A percentile compares a stretch with the other conserved stretches of the same genome.
Conservation (phyloP, 2,797 vertebrate species). For the Hephaestus fuliginosus region DNA sequence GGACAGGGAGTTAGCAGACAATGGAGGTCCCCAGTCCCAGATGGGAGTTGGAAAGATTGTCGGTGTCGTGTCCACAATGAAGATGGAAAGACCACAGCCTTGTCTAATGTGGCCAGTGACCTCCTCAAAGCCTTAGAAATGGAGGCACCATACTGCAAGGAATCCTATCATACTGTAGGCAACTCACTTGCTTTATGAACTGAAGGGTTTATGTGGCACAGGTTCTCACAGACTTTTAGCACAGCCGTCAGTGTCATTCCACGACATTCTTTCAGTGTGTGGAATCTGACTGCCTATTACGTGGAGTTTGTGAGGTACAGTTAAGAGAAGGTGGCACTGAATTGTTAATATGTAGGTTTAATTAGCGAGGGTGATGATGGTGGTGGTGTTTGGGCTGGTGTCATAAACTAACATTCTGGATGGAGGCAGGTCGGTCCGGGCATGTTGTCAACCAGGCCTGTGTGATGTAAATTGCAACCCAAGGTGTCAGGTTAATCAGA, state of each 20-base stretch:
- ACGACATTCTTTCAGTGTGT: not conserved
- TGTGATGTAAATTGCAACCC: conserved; percentile 58
- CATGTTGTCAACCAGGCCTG: conserved; percentile 55
- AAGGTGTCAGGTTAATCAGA: conserved; percentile 72
- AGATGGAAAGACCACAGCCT: conserved; percentile 69
- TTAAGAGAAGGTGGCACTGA: conserved; percentile 15
- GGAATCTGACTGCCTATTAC: not conserved
- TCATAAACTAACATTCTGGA: conserved; percentile 32
- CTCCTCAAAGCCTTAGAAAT: conserved; percentile 39
- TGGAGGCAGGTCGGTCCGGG: conserved; percentile 36
- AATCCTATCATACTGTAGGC: conserved; percentile 19
- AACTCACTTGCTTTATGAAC: conserved; percentile 24
- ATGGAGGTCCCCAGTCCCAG: conserved; percentile 75
- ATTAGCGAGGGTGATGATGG: conserved; percentile 44
- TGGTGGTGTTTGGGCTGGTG: conserved; percentile 25
- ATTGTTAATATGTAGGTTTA: conserved; percentile 42
- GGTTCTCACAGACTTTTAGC: conserved; percentile 16
- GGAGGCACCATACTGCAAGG: conserved; percentile 30
- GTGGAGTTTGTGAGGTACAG: conserved; percentile 8
- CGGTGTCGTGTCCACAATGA: conserved; percentile 73
- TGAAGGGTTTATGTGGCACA: conserved; percentile 4
- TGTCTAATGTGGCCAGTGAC: conserved; percentile 67
- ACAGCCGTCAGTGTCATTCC: conserved; percentile 2
- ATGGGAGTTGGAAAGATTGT: conserved; percentile 81
- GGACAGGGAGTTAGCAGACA: conserved; percentile 73